A percentile compares a stretch with the other conserved stretches of the same genome.
phyloP scores from a whole-genome alignment of 2,113 vertebrate species.

The Rhombomys opimus region DNA sequence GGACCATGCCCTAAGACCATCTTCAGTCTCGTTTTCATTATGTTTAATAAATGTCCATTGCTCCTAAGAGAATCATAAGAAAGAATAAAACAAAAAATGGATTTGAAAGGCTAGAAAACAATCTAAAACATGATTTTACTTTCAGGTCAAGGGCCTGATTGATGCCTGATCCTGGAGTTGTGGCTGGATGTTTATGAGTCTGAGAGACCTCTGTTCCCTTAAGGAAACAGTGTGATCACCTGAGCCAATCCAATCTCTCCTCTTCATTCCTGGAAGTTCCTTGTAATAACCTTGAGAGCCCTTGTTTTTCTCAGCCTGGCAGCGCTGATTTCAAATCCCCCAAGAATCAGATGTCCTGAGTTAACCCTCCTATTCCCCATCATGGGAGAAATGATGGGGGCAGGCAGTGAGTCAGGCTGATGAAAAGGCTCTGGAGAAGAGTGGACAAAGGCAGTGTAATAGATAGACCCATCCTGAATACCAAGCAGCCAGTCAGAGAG shows the following conservation, averaged over 20 bases:
- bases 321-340: not conserved
- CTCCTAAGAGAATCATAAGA: not conserved
- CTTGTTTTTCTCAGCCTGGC: not conserved
- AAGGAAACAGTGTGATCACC: not conserved
- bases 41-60: not conserved
- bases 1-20: not conserved
- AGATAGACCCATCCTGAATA: slow-evolving; percentile 49
- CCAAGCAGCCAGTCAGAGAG: slow-evolving; percentile 12
- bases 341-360: slow-evolving; percentile 19
- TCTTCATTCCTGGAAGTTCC: slow-evolving; percentile 37
- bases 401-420: fast-evolving
- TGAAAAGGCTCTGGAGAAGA: not conserved
- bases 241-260: slow-evolving; percentile 1
- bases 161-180: not conserved
- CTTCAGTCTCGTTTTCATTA: not conserved
- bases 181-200: slow-evolving; percentile 3
- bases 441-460: not conserved
- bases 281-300: slow-evolving; percentile 20
- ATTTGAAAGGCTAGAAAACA: slow-evolving; percentile 22
- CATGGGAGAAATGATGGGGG: not conserved
- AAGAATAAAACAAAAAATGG: not conserved
- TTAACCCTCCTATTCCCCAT: not conserved
- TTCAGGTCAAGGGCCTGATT: not conserved
- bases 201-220: not conserved
- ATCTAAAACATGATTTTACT: not conserved